phyloP scores from a whole-genome alignment of 30 jellyfish, hydroid and myxozoan species.

The Haliclystus octoradiatus region DNA sequence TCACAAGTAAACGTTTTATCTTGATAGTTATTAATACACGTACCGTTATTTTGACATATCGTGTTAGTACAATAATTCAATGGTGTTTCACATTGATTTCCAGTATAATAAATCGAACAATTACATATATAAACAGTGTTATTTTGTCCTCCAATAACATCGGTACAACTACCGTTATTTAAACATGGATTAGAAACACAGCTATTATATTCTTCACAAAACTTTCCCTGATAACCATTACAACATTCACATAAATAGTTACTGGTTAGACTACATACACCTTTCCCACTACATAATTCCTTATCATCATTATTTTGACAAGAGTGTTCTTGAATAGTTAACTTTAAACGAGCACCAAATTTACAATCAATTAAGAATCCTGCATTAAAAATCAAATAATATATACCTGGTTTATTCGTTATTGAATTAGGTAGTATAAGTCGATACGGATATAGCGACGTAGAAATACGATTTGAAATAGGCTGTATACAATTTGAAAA shows the following conservation, averaged over 20 bases:
- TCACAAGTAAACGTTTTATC: slow-evolving; percentile 51
- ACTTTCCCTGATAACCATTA: slow-evolving; percentile 30
- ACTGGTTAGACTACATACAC: slow-evolving; percentile 29
- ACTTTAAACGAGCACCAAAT: slow-evolving; percentile 16
- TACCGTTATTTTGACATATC: slow-evolving; percentile 76
- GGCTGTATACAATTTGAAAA: no score
- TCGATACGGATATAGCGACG: no score
- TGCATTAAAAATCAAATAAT: slow-evolving; percentile 3
- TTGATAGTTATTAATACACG: slow-evolving; percentile 43
- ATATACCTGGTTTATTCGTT: slow-evolving; percentile 7
- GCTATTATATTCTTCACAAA: slow-evolving; percentile 45
- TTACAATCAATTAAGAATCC: neutral
- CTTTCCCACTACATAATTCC: slow-evolving; percentile 19
- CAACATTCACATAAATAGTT: slow-evolving; percentile 44
- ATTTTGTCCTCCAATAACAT: slow-evolving; percentile 17
- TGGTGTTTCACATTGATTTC: slow-evolving; percentile 4
- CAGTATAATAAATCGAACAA: neutral
- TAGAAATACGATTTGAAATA: no score
- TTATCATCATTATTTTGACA: slow-evolving; percentile 3
- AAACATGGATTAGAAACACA: slow-evolving; percentile 47
- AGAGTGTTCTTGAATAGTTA: neutral
- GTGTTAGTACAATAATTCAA: slow-evolving; percentile 57
- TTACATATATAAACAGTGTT: neutral
- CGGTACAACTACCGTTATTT: slow-evolving; percentile 68
- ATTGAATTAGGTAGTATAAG: no score